Evolutionary conservation across 1,140 invertebrate genomes (phyloP), one percentile per base, ranked within the genome.

Genomic region (Mesaphorura yosii): DNA sequence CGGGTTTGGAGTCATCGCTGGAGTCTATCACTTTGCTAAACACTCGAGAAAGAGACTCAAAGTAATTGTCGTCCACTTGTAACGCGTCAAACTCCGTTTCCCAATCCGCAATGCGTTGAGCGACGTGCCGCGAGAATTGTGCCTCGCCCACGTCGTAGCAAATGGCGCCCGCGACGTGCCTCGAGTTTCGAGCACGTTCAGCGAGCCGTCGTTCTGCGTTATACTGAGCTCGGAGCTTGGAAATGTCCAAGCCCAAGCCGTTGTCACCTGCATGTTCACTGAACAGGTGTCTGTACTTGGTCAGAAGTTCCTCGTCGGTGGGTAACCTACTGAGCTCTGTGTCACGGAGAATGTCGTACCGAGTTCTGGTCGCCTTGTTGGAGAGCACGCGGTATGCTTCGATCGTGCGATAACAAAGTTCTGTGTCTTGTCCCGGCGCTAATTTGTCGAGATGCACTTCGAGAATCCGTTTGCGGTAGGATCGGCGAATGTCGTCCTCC

Each of bases 321-420:
- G 20, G 20, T 12, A 20, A 7, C 20, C 44, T 6, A 10, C 6
- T 46, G n/a, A n/a, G n/a, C 12, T 37, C 29, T n/a, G 51, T 31
- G 45, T 41, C 46, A 3, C 51, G 46, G 14, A 53, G 22, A 38
- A 58, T 52, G 31, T 58, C 57, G 25, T 58, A 58, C 27, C 46
- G 45, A 20, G 17, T 39, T 17, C 57, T 40, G 2, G 50, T 19
- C 10, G 42, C 34, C 38, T 44, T 25, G 37, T 58, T 49, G 2
- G 57, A 58, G 10, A 58, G 25, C 6, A 58, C 28, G 17, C 57
- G 51, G 17, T 58, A 28, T 5, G 51, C 57, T 58, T 58, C 57
- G n/a, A 58, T 54, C 14, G 45, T 54, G 17, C 51, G 45, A 44
- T 58, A 58, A 39, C 57, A 58, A 28, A 53, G 40, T 20, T 58